Evolutionary conservation across 2,888 invertebrate species (phyloP).

Genomic region (Chalcosyrphus nemorum): DNA sequence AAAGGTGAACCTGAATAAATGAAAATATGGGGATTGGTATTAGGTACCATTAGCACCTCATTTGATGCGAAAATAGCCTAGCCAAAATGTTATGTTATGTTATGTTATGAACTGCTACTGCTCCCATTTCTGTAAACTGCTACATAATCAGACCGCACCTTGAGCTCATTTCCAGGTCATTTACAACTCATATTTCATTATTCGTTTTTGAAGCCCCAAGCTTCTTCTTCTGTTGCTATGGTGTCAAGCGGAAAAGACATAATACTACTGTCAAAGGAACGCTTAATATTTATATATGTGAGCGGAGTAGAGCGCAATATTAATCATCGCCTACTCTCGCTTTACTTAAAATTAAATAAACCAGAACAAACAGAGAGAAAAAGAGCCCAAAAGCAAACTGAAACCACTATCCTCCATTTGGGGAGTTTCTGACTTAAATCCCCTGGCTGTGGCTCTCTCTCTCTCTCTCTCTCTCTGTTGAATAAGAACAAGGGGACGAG

Average conservation of each 20-base stretch:
- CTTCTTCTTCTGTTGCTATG: not conserved
- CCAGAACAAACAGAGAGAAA: conserved; percentile 35
- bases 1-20: no score
- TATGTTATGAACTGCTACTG: no score
- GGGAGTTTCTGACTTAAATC: conserved; percentile 9
- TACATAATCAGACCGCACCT: not conserved
- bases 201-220: not conserved
- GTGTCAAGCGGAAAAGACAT: not conserved
- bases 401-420: not conserved
- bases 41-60: no score
- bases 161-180: not conserved
- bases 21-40: no score
- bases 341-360: conserved; percentile 62
- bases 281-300: not conserved
- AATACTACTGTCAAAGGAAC: not conserved
- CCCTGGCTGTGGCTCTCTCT: not conserved
- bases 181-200: not conserved
- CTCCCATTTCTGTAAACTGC: not conserved
- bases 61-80: no score
- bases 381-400: conserved; percentile 19
- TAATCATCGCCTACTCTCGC: conserved; percentile 44
- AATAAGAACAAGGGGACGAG: conserved; percentile 31
- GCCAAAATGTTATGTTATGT: no score
- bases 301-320: conserved; percentile 8
- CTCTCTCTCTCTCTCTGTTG: no score